A percentile compares a stretch with the other conserved stretches of the same genome.
Conservation (phyloP, 2,113 vertebrate genomes). For the Sitta europaea region DNA sequence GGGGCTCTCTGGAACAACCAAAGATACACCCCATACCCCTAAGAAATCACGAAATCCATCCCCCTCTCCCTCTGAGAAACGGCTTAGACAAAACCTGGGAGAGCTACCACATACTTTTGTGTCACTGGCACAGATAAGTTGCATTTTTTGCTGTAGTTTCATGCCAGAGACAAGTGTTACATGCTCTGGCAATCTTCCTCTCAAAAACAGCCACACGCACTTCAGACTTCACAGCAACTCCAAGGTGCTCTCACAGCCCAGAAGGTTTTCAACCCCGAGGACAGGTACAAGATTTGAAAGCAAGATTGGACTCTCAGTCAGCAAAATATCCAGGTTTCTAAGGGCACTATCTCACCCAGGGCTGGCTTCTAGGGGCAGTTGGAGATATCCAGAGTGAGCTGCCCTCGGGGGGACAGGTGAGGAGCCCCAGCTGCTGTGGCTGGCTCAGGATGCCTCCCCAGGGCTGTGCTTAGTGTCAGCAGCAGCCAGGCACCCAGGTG, state of each 20-base stretch:
- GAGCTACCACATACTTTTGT: neutral
- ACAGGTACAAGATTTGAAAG: constrained; percentile 1
- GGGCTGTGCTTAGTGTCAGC: neutral
- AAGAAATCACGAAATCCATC: neutral
- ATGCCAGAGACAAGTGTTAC: neutral
- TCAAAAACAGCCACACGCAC: neutral
- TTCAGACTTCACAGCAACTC: neutral
- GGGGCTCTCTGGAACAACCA: accelerated
- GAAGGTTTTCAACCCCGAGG: neutral
- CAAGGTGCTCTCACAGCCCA: neutral
- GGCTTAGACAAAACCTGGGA: neutral
- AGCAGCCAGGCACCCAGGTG: neutral
- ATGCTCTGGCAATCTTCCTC: neutral
- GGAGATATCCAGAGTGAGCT: constrained; percentile 34
- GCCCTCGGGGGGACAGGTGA: constrained; percentile 59
- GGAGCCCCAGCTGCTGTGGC: constrained; percentile 11
- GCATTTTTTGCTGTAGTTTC: neutral
- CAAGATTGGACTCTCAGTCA: neutral
- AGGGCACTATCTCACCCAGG: constrained; percentile 3
- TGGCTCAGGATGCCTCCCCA: constrained; percentile 6
- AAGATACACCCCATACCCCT: neutral
- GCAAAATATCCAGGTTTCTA: constrained; percentile 3
- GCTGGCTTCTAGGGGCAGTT: neutral
- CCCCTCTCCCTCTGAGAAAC: neutral
- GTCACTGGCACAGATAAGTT: neutral